Evolutionary conservation across 2,888 invertebrate genomes (phyloP).

Genomic region (Rotaria socialis): DNA sequence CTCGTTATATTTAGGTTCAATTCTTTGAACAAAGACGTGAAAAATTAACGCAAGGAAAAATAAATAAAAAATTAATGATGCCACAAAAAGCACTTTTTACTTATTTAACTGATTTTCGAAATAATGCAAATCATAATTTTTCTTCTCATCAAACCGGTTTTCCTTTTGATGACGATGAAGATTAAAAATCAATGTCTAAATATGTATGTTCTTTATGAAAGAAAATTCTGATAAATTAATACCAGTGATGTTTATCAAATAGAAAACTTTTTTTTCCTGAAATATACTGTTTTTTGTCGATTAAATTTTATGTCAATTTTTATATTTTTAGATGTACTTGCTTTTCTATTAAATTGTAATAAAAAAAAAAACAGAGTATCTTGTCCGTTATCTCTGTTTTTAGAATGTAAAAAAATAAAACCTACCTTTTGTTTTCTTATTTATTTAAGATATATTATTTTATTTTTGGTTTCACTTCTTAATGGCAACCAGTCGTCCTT

Average conservation of each 20-base stretch:
- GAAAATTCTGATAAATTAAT: too few relatives aligned
- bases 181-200: not conserved
- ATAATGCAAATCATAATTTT: constrained; percentile 34
- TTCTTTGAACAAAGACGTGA: not conserved
- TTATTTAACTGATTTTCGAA: constrained; percentile 35
- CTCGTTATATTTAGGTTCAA: not conserved
- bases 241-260: too few relatives aligned
- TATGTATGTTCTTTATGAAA: too few relatives aligned
- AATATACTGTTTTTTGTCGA: too few relatives aligned
- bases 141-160: constrained; percentile 1
- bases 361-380: too few relatives aligned
- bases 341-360: too few relatives aligned
- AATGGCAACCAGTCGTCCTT: not conserved
- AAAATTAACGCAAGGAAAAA: not conserved
- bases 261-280: too few relatives aligned
- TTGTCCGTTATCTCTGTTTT: not conserved
- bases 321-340: too few relatives aligned
- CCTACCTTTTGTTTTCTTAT: not conserved
- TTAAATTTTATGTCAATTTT: too few relatives aligned
- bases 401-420: too few relatives aligned
- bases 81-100: not conserved
- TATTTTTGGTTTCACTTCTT: not conserved
- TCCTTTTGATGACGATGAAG: not conserved
- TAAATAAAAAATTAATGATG: not conserved
- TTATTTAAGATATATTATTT: not conserved